A percentile compares a stretch with the other conserved stretches of the same genome.
Evolutionary conservation across 2,888 invertebrate genomes (phyloP).

Genomic region (Argyresthia goedartella): DNA sequence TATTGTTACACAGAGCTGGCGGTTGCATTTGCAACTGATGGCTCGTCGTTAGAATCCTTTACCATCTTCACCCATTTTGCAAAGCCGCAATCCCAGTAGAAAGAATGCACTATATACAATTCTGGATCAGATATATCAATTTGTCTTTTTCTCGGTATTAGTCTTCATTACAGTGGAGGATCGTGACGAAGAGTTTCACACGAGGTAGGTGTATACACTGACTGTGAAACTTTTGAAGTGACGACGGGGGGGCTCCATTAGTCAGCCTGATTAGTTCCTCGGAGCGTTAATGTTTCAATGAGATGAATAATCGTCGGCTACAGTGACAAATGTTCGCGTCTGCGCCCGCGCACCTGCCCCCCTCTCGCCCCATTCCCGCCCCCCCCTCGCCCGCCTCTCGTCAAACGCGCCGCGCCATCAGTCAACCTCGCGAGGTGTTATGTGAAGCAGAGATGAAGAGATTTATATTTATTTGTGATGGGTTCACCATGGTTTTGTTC

Average conservation of each 20-base stretch:
- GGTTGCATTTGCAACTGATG: too few species aligned
- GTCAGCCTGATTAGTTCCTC: slow-evolving; percentile 67
- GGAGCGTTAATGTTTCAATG: slow-evolving; percentile 67
- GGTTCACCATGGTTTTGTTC: slow-evolving; percentile 26
- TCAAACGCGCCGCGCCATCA: slow-evolving; percentile 41
- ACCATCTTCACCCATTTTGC: too few species aligned
- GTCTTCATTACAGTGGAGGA: too few species aligned
- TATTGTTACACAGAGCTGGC: too few species aligned
- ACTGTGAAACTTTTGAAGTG: slow-evolving; percentile 64
- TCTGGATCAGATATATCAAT: too few species aligned
- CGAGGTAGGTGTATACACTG: slow-evolving; percentile 1
- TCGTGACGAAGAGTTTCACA: slow-evolving; percentile 2
- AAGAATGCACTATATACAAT: too few species aligned
- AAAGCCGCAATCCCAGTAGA: too few species aligned
- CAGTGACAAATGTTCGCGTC: slow-evolving; percentile 63
- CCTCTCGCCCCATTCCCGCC: slow-evolving; percentile 22
- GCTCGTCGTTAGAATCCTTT: too few species aligned
- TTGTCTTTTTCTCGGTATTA: too few species aligned
- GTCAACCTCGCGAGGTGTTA: slow-evolving; percentile 48
- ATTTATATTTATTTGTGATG: slow-evolving; percentile 61
- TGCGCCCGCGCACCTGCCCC: slow-evolving; percentile 58
- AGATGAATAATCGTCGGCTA: slow-evolving; percentile 66
- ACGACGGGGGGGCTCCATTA: slow-evolving; percentile 69
- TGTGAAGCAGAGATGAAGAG: slow-evolving; percentile 55
- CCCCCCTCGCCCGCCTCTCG: slow-evolving; percentile 42